Percentiles rank a stretch among this genome's conserved stretches.
phyloP scores from a whole-genome alignment of 2,888 invertebrate species.

The Orthosia gracilis region DNA sequence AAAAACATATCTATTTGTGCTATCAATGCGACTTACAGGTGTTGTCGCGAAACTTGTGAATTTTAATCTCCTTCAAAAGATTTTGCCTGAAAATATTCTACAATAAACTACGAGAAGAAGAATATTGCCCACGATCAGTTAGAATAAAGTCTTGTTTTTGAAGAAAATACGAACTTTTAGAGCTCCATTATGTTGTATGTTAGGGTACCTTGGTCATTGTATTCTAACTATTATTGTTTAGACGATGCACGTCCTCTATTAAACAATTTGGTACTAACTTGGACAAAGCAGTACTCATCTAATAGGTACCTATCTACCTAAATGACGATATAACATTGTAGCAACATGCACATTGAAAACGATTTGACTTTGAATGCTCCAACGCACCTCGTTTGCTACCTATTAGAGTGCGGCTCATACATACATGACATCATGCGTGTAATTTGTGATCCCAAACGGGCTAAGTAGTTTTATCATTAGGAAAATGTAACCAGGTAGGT shows the following conservation, averaged over 20 bases:
- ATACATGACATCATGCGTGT: slow-evolving; percentile 52
- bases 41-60: not conserved
- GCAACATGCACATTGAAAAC: slow-evolving; percentile 39
- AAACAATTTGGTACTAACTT: not conserved
- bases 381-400: slow-evolving; percentile 53
- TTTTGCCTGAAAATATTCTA: slow-evolving; percentile 4
- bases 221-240: not conserved
- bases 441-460: slow-evolving; percentile 34
- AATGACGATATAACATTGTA: slow-evolving; percentile 15
- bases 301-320: not conserved
- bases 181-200: not conserved
- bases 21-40: slow-evolving; percentile 21
- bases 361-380: slow-evolving; percentile 56
- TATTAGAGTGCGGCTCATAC: slow-evolving; percentile 50
- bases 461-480: slow-evolving; percentile 1
- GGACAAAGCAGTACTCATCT: not conserved
- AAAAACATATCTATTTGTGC: slow-evolving; percentile 35
- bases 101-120: not conserved
- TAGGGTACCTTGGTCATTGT: not conserved
- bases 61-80: not conserved
- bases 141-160: no score
- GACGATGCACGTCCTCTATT: not conserved
- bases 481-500: not conserved
- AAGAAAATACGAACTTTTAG: no score
- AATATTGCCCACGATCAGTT: no score